Percentiles rank a stretch among this genome's conserved stretches.
These are phyloP conservation scores for Oreochromis grahami DNA, from an alignment of 2,797 vertebrate species.

Conservation along the genomic window DNA sequence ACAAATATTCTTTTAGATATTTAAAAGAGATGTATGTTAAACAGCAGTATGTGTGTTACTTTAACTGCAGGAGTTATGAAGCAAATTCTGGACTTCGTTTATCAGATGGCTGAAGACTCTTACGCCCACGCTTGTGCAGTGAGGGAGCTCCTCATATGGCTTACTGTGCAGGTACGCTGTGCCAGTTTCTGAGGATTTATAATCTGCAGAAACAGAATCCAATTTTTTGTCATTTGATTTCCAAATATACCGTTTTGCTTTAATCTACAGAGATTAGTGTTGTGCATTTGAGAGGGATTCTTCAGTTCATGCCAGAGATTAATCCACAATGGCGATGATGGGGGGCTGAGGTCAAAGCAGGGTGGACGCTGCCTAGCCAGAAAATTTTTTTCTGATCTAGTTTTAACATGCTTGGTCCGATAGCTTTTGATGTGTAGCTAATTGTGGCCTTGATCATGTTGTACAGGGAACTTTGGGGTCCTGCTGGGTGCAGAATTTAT, in stretches of 20 bases:
- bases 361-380: neutral
- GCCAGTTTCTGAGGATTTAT: neutral
- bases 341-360: neutral
- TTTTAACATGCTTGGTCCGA: neutral
- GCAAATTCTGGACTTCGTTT: conserved; percentile 21
- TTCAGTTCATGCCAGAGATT: neutral
- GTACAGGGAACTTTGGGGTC: neutral
- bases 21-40: neutral
- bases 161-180: conserved; percentile 50
- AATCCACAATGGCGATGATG: neutral
- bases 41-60: neutral
- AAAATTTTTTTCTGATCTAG: rapidly evolving
- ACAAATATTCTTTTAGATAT: neutral
- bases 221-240: neutral
- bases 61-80: conserved; percentile 10
- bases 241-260: neutral
- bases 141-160: conserved; percentile 27
- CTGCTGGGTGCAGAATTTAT: neutral
- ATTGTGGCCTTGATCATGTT: neutral
- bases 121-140: neutral
- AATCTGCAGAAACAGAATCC: neutral
- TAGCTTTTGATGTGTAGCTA: neutral
- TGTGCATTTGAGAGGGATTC: neutral
- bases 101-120: conserved; percentile 16
- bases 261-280: neutral